Evolutionary conservation across 2,113 vertebrate species (phyloP).

Genomic region (Cavia aperea): DNA sequence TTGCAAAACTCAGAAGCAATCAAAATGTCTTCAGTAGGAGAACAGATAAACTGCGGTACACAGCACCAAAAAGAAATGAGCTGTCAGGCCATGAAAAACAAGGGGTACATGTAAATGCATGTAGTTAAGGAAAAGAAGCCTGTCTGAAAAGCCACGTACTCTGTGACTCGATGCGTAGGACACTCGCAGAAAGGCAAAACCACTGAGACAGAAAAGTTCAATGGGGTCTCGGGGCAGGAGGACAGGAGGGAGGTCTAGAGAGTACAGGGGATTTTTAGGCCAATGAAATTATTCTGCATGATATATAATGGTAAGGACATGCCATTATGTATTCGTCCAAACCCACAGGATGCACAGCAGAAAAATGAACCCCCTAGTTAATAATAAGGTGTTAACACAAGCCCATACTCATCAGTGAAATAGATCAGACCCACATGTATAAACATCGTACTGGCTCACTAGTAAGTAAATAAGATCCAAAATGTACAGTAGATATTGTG

Average conservation of each 20-base stretch:
- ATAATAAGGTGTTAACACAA: neutral
- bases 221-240: neutral
- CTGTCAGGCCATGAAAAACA: neutral
- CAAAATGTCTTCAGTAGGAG: neutral
- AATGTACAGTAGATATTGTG: too few relatives aligned
- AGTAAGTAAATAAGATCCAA: too few relatives aligned
- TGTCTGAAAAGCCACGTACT: neutral
- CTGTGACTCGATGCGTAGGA: neutral
- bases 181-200: neutral
- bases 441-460: too few relatives aligned
- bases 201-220: neutral
- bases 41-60: neutral
- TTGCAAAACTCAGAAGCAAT: neutral
- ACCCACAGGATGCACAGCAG: neutral
- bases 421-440: too few relatives aligned
- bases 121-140: neutral
- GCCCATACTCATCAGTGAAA: too few relatives aligned
- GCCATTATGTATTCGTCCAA: conserved; percentile 12
- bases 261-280: neutral
- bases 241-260: neutral
- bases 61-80: neutral
- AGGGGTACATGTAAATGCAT: neutral
- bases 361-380: neutral
- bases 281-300: neutral
- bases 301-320: neutral